These are phyloP conservation scores for Muscicapa striata DNA, from an alignment of 2,797 vertebrate genomes.

Conservation along the genomic window DNA sequence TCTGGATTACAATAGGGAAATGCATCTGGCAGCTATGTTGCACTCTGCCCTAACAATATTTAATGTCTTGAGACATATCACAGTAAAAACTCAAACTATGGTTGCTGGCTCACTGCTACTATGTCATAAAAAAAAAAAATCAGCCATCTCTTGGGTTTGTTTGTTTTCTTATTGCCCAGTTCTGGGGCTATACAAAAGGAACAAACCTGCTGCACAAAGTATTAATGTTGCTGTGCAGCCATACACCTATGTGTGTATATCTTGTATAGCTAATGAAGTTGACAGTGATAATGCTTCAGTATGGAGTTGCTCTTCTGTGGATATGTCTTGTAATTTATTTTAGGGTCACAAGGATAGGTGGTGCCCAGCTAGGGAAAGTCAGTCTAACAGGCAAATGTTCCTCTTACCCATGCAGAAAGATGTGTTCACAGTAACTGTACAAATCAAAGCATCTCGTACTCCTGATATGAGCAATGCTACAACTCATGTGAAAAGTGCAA, in stretches of 20 bases:
- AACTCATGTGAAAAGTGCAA: conserved; percentile 70
- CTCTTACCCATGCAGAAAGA: conserved; percentile 71
- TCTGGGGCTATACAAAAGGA: neutral
- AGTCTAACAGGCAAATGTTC: neutral
- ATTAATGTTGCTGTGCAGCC: neutral
- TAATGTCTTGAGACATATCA: accelerated
- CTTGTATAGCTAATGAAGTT: neutral
- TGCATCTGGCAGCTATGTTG: neutral
- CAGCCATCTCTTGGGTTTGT: neutral
- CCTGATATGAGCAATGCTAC: conserved; percentile 33
- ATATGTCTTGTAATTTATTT: neutral
- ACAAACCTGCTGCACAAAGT: neutral
- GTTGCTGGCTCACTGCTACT: neutral
- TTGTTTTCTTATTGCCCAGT: neutral
- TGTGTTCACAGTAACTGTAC: conserved; percentile 73
- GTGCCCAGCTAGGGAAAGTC: neutral
- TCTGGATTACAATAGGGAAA: neutral
- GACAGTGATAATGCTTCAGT: neutral
- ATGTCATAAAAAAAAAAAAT: neutral
- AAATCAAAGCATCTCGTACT: conserved; percentile 64
- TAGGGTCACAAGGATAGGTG: neutral
- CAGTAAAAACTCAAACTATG: neutral
- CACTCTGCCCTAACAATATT: neutral
- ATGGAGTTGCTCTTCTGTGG: neutral
- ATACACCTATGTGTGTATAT: no score